A percentile compares a stretch with the other conserved stretches of the same genome.
phyloP scores from a whole-genome alignment of 2,113 vertebrate genomes.

The Sinocyclocheilus rhinocerous region DNA sequence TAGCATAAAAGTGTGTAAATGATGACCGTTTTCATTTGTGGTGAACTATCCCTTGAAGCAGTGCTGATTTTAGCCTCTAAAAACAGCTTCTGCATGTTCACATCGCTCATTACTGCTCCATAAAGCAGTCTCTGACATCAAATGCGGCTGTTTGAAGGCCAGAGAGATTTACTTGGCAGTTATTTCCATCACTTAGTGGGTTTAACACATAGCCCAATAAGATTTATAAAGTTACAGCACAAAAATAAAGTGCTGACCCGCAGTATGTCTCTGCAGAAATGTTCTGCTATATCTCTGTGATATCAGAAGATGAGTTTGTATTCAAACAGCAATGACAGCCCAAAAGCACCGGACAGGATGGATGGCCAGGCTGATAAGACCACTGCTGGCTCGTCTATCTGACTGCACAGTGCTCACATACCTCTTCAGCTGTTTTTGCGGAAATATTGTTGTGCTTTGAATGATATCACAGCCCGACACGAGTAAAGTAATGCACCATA shows the following conservation, averaged over 20 bases:
- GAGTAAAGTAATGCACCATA: background rate
- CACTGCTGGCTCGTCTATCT: background rate
- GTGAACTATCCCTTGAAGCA: conserved; percentile 1
- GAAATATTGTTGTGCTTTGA: conserved; percentile 29
- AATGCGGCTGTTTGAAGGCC: conserved; percentile 9
- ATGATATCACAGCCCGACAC: conserved; percentile 17
- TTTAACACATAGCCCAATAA: conserved; percentile 15
- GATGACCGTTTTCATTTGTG: background rate
- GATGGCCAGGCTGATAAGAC: conserved; percentile 46
- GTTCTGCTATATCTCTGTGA: conserved; percentile 18
- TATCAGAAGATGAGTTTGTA: conserved; percentile 34
- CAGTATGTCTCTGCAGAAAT: background rate
- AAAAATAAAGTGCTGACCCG: conserved; percentile 40
- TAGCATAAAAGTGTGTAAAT: background rate
- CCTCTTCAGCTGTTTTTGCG: conserved; percentile 19
- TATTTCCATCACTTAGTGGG: conserved; percentile 16
- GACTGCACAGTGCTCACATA: conserved; percentile 26
- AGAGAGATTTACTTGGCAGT: conserved; percentile 46
- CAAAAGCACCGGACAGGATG: conserved; percentile 25
- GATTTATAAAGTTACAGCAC: conserved; percentile 43
- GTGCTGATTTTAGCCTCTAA: conserved; percentile 1
- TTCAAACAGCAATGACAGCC: conserved; percentile 27
- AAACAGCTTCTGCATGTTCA: background rate
- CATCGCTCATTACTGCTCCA: conserved; percentile 31
- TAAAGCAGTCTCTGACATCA: conserved; percentile 38